phyloP scores from a whole-genome alignment of 2,797 vertebrate species.

The Tadarida brasiliensis region DNA sequence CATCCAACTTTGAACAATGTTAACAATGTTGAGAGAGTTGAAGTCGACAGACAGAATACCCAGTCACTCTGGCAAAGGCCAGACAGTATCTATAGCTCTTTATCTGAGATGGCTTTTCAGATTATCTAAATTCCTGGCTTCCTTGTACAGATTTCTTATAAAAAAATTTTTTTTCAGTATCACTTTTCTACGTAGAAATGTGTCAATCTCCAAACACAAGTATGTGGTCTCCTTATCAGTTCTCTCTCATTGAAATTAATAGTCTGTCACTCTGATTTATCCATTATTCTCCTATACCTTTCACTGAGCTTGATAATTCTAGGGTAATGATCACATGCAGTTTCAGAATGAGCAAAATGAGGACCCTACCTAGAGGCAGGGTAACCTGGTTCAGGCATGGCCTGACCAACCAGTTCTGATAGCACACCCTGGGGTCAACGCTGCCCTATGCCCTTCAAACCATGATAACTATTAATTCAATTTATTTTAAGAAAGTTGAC shows the following conservation, averaged over 20 bases:
- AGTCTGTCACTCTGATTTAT: neutral
- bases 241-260: neutral
- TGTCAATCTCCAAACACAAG: neutral
- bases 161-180: neutral
- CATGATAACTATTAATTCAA: neutral
- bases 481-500: neutral
- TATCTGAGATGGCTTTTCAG: neutral
- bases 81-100: neutral
- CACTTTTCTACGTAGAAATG: neutral
- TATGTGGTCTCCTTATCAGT: neutral
- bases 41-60: neutral
- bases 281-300: neutral
- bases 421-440: neutral
- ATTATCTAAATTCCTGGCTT: neutral
- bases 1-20: neutral
- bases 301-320: neutral
- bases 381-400: neutral
- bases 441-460: neutral
- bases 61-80: neutral
- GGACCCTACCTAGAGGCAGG: neutral
- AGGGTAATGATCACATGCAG: neutral
- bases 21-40: neutral
- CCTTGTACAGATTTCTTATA: neutral
- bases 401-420: neutral
- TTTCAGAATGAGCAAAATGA: neutral